Evolutionary conservation across 2,113 vertebrate genomes (phyloP).

Genomic region (Variabilichromis moorii): DNA sequence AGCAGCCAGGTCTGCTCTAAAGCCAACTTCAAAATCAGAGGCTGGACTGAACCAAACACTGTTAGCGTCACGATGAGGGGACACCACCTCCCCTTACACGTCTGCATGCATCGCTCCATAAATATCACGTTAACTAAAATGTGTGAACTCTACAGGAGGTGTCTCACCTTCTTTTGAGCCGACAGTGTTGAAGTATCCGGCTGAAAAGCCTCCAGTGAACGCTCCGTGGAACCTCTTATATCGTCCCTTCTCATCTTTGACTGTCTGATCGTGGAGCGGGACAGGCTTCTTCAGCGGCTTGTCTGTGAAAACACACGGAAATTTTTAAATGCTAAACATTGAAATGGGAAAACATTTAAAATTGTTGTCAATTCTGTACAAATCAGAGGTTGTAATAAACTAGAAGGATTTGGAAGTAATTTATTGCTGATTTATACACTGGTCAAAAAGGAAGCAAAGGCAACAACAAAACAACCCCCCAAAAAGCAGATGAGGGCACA

Average conservation of each 20-base stretch:
- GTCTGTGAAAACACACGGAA: constrained; percentile 43
- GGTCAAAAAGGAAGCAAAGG: neutral
- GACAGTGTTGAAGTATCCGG: constrained; percentile 94
- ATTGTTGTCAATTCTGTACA: neutral
- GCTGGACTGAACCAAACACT: neutral
- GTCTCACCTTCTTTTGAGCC: constrained; percentile 89
- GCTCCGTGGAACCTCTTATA: constrained; percentile 93
- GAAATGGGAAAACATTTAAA: neutral
- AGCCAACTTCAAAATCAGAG: neutral
- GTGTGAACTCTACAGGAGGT: fast-evolving
- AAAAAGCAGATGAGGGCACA: neutral
- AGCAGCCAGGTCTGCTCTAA: neutral
- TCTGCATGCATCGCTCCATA: neutral
- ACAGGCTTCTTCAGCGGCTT: constrained; percentile 83
- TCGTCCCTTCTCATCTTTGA: constrained; percentile 90
- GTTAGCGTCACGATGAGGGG: fast-evolving
- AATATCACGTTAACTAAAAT: fast-evolving
- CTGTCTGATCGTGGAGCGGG: constrained; percentile 90
- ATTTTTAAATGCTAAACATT: neutral
- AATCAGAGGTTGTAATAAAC: neutral
- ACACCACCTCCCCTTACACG: neutral
- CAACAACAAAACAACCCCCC: neutral
- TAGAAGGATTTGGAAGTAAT: neutral
- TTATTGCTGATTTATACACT: neutral
- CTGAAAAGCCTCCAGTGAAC: constrained; percentile 95